These are phyloP conservation scores for Stichodactyla helianthus DNA, from an alignment of 64 coral and sea anemone genomes.

Conservation along the genomic window DNA sequence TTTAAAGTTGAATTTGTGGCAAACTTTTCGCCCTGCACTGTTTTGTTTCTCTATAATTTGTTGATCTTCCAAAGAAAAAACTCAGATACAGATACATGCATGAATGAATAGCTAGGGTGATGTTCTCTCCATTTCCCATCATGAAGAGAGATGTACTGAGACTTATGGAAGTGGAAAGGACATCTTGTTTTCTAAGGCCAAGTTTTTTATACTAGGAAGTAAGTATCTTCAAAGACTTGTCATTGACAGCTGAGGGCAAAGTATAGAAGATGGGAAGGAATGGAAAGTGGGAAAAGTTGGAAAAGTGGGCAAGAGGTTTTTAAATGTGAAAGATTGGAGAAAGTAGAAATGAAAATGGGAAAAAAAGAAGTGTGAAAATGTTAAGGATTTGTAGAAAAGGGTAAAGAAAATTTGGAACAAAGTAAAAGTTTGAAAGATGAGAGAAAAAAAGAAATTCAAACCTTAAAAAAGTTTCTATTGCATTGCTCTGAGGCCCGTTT, in stretches of 20 bases:
- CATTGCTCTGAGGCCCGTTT: too few relatives aligned
- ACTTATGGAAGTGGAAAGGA: too few relatives aligned
- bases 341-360: not conserved
- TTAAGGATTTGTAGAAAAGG: not conserved
- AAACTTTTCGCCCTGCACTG: not conserved
- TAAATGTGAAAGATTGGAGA: not conserved
- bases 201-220: not conserved
- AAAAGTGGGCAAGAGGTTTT: not conserved
- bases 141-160: too few relatives aligned
- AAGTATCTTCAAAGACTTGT: not conserved
- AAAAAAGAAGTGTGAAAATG: not conserved
- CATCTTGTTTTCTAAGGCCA: too few relatives aligned
- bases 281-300: not conserved
- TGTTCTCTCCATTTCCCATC: not conserved
- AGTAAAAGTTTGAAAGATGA: too few relatives aligned
- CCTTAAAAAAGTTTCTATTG: too few relatives aligned
- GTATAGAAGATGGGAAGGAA: not conserved
- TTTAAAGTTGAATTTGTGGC: constrained; percentile 10
- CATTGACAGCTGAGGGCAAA: not conserved
- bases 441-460: too few relatives aligned
- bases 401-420: too few relatives aligned
- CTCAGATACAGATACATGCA: not conserved
- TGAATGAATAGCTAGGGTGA: not conserved
- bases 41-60: not conserved
- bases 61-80: not conserved